These are phyloP conservation scores for Gasterosteus aculeatus DNA, from an alignment of 2,113 vertebrate genomes.

Conservation along the genomic window DNA sequence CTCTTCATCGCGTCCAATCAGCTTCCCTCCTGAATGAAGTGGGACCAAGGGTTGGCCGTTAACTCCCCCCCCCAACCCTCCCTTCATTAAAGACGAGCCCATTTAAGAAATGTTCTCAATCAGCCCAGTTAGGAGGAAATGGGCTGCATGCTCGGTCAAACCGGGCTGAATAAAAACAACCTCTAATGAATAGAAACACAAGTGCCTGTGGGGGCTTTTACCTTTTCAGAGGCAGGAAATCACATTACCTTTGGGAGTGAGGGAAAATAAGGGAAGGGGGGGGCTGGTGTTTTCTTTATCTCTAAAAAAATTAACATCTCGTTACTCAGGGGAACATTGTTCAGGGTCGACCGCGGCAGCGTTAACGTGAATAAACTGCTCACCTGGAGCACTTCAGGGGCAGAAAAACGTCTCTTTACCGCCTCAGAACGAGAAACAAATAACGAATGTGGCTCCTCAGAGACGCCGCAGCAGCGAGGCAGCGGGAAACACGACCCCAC, in stretches of 20 bases:
- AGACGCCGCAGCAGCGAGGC: neutral
- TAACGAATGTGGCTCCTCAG: neutral
- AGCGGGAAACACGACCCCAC: conserved; percentile 64
- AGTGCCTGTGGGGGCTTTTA: conserved; percentile 66
- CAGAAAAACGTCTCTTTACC: conserved; percentile 85
- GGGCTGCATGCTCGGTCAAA: conserved; percentile 51
- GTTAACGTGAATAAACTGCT: neutral
- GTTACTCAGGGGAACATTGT: conserved; percentile 28
- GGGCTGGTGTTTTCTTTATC: neutral
- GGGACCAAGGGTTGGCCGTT: conserved; percentile 19
- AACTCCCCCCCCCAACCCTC: conserved; percentile 4
- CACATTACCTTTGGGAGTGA: conserved; percentile 55
- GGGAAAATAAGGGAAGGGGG: conserved; percentile 27
- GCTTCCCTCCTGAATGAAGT: conserved; percentile 26
- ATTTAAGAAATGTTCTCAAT: conserved; percentile 64
- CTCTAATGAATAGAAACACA: conserved; percentile 72
- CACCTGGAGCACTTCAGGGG: conserved; percentile 83
- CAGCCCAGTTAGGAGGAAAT: conserved; percentile 60
- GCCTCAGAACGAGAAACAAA: conserved; percentile 59
- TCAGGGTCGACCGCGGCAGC: neutral
- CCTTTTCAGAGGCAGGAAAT: conserved; percentile 69
- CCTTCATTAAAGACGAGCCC: conserved; percentile 61
- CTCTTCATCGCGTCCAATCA: conserved; percentile 54
- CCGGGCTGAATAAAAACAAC: conserved; percentile 62
- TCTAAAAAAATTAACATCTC: conserved; percentile 44